Percentiles rank a stretch among this genome's conserved stretches.
Evolutionary conservation across 2,113 vertebrate species (phyloP).

Genomic region (Brachyhypopomus gauderio): DNA sequence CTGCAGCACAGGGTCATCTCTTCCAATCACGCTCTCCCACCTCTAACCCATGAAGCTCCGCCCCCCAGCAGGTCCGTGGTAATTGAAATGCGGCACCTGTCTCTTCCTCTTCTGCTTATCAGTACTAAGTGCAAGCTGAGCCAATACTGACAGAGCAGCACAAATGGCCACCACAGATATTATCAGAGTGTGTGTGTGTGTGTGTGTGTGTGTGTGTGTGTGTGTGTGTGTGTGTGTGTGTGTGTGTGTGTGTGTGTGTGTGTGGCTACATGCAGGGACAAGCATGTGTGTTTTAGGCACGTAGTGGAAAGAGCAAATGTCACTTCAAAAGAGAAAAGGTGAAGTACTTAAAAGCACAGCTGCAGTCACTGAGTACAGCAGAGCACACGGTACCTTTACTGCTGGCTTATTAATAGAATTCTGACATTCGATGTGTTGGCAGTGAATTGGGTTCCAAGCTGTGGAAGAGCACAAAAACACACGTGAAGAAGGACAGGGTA

Average conservation of each 20-base stretch:
- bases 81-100: constrained; percentile 72
- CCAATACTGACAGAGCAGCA: constrained; percentile 56
- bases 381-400: constrained; percentile 86
- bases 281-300: neutral
- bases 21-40: constrained; percentile 69
- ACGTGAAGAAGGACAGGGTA: neutral
- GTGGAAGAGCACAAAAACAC: constrained; percentile 52
- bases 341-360: neutral
- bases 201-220: constrained; percentile 7
- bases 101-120: constrained; percentile 63
- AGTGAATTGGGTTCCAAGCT: constrained; percentile 99
- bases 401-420: constrained; percentile 99
- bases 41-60: constrained; percentile 32
- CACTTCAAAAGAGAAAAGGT: neutral
- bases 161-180: constrained; percentile 49
- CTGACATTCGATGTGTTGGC: constrained; percentile 98
- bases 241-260: constrained; percentile 4
- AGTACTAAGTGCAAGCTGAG: constrained; percentile 62
- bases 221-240: neutral
- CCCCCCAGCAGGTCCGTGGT: constrained; percentile 59
- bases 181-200: constrained; percentile 11
- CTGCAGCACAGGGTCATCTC: constrained; percentile 68
- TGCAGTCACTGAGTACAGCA: neutral
- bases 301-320: neutral
- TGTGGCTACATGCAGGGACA: neutral